Percentiles rank a stretch among this genome's conserved stretches.
phyloP scores from a whole-genome alignment of 2,888 invertebrate species.

The Plagodis dolabraria region DNA sequence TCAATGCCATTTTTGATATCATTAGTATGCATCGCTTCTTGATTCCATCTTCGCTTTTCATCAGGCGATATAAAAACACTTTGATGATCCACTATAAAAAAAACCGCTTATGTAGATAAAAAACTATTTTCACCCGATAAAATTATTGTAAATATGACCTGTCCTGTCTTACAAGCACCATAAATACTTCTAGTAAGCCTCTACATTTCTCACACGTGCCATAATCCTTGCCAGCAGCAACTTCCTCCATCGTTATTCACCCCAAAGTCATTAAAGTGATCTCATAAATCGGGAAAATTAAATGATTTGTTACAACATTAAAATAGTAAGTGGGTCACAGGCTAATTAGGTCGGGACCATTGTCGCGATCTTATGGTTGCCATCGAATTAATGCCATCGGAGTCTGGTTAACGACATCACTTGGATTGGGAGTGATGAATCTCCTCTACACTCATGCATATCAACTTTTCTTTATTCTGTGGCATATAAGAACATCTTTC shows the following conservation, averaged over 20 bases:
- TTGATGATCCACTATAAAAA: no score
- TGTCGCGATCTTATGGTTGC: conserved; percentile 65
- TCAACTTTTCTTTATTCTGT: no score
- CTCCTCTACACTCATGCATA: conserved; percentile 13
- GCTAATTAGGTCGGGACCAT: conserved; percentile 75
- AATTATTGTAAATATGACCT: no score
- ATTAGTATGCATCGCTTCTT: no score
- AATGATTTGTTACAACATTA: conserved; percentile 61
- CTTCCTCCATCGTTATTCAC: conserved; percentile 12
- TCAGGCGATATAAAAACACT: no score
- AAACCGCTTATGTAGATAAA: no score
- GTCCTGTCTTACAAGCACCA: no score
- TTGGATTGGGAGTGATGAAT: conserved; percentile 42
- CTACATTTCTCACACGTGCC: not conserved
- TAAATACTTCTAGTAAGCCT: no score
- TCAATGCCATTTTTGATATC: no score
- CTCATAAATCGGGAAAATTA: conserved; percentile 55
- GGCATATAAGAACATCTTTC: no score
- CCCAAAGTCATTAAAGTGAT: conserved; percentile 40
- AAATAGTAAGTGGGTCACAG: conserved; percentile 79
- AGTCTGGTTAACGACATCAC: conserved; percentile 65
- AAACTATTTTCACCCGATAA: no score
- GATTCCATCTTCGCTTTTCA: no score
- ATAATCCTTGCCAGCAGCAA: conserved; percentile 21
- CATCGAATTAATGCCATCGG: conserved; percentile 68